Evolutionary conservation across 2,113 vertebrate genomes (phyloP).

Genomic region (Promerops cafer): DNA sequence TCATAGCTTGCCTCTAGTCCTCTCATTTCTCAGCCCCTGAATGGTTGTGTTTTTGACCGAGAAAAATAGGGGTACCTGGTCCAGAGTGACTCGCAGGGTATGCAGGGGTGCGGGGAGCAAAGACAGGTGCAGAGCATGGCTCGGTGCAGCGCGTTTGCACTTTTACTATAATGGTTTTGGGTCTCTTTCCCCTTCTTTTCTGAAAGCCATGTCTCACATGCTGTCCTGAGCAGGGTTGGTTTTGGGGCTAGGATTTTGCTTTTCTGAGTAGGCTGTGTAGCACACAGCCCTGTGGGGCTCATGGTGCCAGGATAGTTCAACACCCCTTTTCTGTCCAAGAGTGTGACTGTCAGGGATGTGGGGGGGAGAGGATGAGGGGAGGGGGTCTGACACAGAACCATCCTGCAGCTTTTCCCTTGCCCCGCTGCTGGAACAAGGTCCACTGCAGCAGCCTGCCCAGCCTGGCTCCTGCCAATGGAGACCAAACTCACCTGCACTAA

Average conservation of each 20-base stretch:
- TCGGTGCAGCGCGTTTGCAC: rapidly evolving
- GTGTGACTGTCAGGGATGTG: neutral
- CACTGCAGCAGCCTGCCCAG: neutral
- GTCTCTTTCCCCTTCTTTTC: neutral
- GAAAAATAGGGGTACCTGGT: neutral
- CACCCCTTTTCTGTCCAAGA: neutral
- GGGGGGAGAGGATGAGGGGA: rapidly evolving
- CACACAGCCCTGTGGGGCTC: neutral
- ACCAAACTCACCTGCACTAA: neutral
- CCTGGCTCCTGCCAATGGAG: neutral
- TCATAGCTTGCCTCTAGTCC: neutral
- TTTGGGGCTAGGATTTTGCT: neutral
- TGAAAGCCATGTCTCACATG: neutral
- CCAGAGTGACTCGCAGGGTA: rapidly evolving
- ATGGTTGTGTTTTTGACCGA: neutral
- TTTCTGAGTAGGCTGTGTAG: neutral
- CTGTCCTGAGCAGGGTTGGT: too few species aligned
- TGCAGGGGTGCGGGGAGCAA: neutral
- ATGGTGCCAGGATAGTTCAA: neutral
- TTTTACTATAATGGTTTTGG: neutral
- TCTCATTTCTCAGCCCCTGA: neutral
- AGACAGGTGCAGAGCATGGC: neutral
- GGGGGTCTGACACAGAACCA: neutral
- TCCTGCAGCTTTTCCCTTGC: neutral
- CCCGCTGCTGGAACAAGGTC: neutral